A percentile compares a stretch with the other conserved stretches of the same genome.
Evolutionary conservation across 2,888 invertebrate genomes (phyloP).

Genomic region (Chaitophorus viminalis): DNA sequence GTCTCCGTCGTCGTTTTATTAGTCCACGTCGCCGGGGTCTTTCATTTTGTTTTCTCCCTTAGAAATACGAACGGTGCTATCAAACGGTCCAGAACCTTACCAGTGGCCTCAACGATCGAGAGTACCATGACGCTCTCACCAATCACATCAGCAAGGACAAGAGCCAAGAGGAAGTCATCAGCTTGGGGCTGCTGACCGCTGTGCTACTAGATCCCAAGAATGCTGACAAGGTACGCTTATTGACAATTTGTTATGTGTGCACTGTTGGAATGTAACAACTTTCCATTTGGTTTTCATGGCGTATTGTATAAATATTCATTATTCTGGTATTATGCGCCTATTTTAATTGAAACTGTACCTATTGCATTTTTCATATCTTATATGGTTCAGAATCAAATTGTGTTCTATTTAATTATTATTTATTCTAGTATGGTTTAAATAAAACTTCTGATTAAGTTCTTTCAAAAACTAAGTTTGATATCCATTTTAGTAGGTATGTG

Average conservation of each 20-base stretch:
- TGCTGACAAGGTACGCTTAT: constrained; percentile 73
- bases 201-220: constrained; percentile 87
- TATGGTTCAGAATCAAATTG: not conserved
- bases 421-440: too few species aligned
- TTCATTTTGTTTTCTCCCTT: constrained; percentile 67
- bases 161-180: constrained; percentile 90
- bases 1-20: not conserved
- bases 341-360: not conserved
- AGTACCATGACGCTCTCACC: constrained; percentile 91
- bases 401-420: not conserved
- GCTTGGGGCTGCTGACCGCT: constrained; percentile 86
- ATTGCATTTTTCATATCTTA: not conserved
- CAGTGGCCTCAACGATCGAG: constrained; percentile 88
- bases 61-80: constrained; percentile 92
- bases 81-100: constrained; percentile 80
- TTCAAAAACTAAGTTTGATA: not conserved
- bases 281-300: not conserved
- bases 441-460: not conserved
- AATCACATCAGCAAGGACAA: constrained; percentile 87
- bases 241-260: not conserved
- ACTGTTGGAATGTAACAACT: not conserved
- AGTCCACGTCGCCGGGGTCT: constrained; percentile 7
- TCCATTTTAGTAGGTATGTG: not conserved
- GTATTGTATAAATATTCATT: constrained; percentile 35
- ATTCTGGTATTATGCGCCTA: constrained; percentile 23